Evolutionary conservation across 2,113 vertebrate genomes (phyloP).

Genomic region (Progne subis): DNA sequence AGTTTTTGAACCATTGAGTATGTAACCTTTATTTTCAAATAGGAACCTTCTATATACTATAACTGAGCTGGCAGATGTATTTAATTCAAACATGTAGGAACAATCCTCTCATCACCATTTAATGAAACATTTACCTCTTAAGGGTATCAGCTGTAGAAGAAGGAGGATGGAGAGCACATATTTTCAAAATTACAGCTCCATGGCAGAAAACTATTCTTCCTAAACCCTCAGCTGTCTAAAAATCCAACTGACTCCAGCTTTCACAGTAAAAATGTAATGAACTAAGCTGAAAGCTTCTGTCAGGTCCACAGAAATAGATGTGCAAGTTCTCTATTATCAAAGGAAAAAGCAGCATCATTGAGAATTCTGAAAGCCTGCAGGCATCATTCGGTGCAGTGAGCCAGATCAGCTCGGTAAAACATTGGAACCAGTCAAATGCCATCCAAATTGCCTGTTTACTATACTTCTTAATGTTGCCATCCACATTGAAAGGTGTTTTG

Average conservation of each 20-base stretch:
- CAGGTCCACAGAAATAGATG: conserved; percentile 43
- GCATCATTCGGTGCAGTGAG: not conserved
- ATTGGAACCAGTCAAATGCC: not conserved
- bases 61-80: not conserved
- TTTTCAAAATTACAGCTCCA: not conserved
- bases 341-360: conserved; percentile 38
- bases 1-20: not conserved
- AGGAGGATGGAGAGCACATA: not conserved
- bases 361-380: conserved; percentile 35
- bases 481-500: not conserved
- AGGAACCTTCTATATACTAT: not conserved
- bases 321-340: conserved; percentile 30
- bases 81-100: not conserved
- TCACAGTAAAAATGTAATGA: conserved; percentile 60
- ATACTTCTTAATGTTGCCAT: not conserved
- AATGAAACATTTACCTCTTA: conserved; percentile 2
- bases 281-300: conserved; percentile 58
- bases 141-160: not conserved
- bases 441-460: not conserved
- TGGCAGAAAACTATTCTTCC: not conserved
- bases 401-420: not conserved
- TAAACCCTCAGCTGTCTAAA: conserved; percentile 20
- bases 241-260: conserved; percentile 39
- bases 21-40: not conserved
- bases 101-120: not conserved